These are phyloP conservation scores for Heliconius cydno DNA, from an alignment of 2,888 invertebrate genomes.

Conservation along the genomic window DNA sequence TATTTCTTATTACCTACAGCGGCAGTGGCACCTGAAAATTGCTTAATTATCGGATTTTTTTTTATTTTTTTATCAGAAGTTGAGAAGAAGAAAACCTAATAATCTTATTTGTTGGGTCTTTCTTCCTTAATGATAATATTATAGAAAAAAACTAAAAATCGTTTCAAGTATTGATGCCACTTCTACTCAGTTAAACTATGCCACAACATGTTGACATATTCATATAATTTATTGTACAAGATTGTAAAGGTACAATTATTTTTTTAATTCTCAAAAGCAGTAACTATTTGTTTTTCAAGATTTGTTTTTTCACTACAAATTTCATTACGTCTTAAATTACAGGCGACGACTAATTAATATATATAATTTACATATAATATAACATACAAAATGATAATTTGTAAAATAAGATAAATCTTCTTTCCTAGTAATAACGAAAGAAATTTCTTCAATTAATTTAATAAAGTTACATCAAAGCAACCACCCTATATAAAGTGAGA, in stretches of 20 bases:
- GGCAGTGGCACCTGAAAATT: no score
- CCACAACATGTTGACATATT: conserved; percentile 20
- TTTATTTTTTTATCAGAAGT: no score
- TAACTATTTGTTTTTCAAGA: background rate
- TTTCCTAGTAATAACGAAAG: background rate
- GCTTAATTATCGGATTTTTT: no score
- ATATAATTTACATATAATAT: background rate
- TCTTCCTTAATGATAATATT: background rate
- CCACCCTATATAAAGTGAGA: conserved; percentile 15
- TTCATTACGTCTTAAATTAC: no score
- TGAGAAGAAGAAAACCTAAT: no score
- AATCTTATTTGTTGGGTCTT: no score
- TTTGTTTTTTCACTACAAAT: no score
- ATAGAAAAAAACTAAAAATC: background rate
- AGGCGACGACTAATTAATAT: no score
- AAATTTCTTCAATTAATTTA: conserved; percentile 23
- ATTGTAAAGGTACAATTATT: conserved; percentile 6
- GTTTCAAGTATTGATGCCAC: background rate
- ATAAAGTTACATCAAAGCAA: conserved; percentile 25
- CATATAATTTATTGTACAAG: conserved; percentile 22
- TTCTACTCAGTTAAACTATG: background rate
- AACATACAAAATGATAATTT: background rate
- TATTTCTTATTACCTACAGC: no score
- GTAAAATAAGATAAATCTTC: background rate
- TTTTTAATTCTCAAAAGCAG: background rate